Percentiles rank a stretch among this genome's conserved stretches.
These are phyloP conservation scores for Macrotis lagotis DNA, from an alignment of 2,113 vertebrate species.

Conservation along the genomic window DNA sequence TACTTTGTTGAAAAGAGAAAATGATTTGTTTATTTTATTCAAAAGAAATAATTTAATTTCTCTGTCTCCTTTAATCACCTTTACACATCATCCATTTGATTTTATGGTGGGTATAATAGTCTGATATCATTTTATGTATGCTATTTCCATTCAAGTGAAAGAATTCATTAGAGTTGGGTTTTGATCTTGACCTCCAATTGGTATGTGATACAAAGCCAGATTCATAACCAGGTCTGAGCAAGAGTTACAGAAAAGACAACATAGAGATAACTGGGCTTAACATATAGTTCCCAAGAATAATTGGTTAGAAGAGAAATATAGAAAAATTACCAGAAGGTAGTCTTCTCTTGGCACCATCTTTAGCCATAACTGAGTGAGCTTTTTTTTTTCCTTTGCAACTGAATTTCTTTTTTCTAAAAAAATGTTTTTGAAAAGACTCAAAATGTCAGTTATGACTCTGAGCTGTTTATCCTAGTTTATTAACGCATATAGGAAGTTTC, in stretches of 20 bases:
- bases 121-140: not conserved
- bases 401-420: not conserved
- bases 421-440: not conserved
- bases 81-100: not conserved
- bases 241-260: not conserved
- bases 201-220: not conserved
- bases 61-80: constrained; percentile 26
- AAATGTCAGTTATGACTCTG: not conserved
- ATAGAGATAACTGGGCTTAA: not conserved
- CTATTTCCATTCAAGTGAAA: not conserved
- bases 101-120: not conserved
- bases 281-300: not conserved
- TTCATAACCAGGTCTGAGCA: not conserved
- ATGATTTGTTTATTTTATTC: not conserved
- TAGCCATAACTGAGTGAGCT: not conserved
- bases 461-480: not conserved
- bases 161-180: not conserved
- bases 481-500: not conserved
- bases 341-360: not conserved
- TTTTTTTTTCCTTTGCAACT: not conserved
- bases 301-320: not conserved
- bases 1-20: constrained; percentile 21
- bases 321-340: not conserved
- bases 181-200: not conserved
- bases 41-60: constrained; percentile 10